Evolutionary conservation across 2,888 invertebrate genomes (phyloP), one percentile per base, ranked within the genome.

Genomic region (Dyspetes luteomarginatus): DNA sequence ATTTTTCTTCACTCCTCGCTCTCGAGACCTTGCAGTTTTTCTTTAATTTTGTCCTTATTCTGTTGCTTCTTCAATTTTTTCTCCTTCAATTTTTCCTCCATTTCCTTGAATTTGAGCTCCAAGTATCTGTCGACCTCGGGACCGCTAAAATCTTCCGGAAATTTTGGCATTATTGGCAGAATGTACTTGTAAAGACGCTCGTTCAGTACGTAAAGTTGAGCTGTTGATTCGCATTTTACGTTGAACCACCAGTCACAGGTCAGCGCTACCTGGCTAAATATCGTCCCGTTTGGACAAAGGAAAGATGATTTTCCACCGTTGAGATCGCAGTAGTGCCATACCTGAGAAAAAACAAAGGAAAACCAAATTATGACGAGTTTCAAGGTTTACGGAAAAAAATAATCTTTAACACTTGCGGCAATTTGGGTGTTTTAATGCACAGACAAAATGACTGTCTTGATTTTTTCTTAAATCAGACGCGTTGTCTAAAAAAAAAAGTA

Each of bases 211-310:
- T 97, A 97, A 0, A 97, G 94, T 90, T 97, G 97, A 0, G 96
- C 93, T 0, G 97, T 97, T 12, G 96, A 94, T 26, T 96, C 94
- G 90, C 97, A 97, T 87, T 96, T 95, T 0, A 97, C 97, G 90
- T 97, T 97, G 92, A 97, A 97, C 97, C 97, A 97, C 97, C 97
- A 97, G 91, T 97, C 97, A 89, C 97, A 97, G 0, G 97, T 97
- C 52, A 97, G 92, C 0, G 95, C 97, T 12, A 97, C 96, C 93
- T 97, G 97, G 84, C 96, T 97, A 93, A 97, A 97, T 89, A 97
- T 97, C 2, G 97, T 97, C 43, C 97, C 97, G 90, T 97, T 97
- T 60, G 97, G 97, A 88, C 97, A 97, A 41, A 97, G 92, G 91
- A 97, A 97, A 2, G 97, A 97, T 3, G 97, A 96, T 91, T 97